A percentile compares a stretch with the other conserved stretches of the same genome.
Evolutionary conservation across 2,113 vertebrate species (phyloP).

Genomic region (Gila orcuttii): DNA sequence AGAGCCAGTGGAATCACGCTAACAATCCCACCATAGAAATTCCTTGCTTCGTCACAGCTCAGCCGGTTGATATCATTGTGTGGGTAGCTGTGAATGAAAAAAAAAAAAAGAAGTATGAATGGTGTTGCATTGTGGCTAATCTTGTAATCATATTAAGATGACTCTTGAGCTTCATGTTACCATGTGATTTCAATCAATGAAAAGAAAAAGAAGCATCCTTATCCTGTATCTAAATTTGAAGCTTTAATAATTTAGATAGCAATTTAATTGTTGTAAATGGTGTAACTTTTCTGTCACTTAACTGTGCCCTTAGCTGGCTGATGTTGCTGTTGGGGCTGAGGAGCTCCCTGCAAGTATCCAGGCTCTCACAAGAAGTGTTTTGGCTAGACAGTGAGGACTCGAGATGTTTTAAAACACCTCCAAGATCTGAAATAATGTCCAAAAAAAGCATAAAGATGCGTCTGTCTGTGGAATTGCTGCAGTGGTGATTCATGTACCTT

Average conservation of each 20-base stretch:
- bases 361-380: slow-evolving; percentile 56
- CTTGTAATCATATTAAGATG: too few relatives aligned
- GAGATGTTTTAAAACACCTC: slow-evolving; percentile 67
- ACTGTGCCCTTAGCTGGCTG: slow-evolving; percentile 78
- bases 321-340: slow-evolving; percentile 77
- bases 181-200: background rate
- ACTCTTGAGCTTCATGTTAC: background rate
- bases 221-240: background rate
- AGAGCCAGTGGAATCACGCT: slow-evolving; percentile 79
- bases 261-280: background rate
- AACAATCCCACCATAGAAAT: slow-evolving; percentile 80
- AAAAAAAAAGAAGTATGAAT: too few relatives aligned
- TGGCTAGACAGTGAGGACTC: slow-evolving; percentile 57
- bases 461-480: slow-evolving; percentile 75
- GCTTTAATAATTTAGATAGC: background rate
- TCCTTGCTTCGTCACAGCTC: slow-evolving; percentile 78
- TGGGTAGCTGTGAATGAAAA: slow-evolving; percentile 73
- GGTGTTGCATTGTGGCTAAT: too few relatives aligned
- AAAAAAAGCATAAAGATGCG: slow-evolving; percentile 78
- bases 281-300: slow-evolving; percentile 47
- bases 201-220: background rate
- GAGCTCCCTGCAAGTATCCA: slow-evolving; percentile 76
- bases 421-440: slow-evolving; percentile 73
- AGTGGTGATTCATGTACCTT: slow-evolving; percentile 77
- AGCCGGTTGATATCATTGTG: slow-evolving; percentile 79